A percentile compares a stretch with the other conserved stretches of the same genome.
Evolutionary conservation across 2,113 vertebrate species (phyloP).

Genomic region (Pterocles burchelli): DNA sequence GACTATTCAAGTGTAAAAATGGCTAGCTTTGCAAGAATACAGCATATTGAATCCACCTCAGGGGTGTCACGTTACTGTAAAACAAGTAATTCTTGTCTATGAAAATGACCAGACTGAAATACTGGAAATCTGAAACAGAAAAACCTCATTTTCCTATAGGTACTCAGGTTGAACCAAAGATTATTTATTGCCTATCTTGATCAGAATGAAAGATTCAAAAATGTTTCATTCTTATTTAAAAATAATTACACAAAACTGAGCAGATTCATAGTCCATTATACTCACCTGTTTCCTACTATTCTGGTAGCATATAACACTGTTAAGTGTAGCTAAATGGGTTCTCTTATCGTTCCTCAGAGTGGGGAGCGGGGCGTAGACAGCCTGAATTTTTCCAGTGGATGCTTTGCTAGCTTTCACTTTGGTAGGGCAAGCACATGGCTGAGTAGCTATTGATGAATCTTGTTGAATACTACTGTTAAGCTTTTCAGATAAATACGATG

Average conservation of each 20-base stretch:
- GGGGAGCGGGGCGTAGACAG: background rate
- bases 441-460: background rate
- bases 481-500: background rate
- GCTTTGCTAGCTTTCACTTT: background rate
- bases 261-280: background rate
- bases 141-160: background rate
- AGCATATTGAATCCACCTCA: background rate
- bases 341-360: background rate
- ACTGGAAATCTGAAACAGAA: background rate
- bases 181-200: background rate
- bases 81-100: slow-evolving; percentile 10
- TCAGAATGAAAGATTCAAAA: background rate
- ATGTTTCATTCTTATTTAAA: background rate
- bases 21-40: slow-evolving; percentile 14
- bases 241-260: background rate
- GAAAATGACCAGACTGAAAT: background rate
- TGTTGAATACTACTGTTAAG: background rate
- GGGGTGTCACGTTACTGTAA: background rate
- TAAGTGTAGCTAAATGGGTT: background rate
- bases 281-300: background rate
- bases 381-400: background rate
- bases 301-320: background rate
- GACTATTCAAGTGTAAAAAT: slow-evolving; percentile 28
- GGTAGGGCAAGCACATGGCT: background rate
- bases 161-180: background rate